Evolutionary conservation across 2,797 vertebrate species (phyloP), one percentile per base, ranked within the genome.

Genomic region (Sebastes goodei): DNA sequence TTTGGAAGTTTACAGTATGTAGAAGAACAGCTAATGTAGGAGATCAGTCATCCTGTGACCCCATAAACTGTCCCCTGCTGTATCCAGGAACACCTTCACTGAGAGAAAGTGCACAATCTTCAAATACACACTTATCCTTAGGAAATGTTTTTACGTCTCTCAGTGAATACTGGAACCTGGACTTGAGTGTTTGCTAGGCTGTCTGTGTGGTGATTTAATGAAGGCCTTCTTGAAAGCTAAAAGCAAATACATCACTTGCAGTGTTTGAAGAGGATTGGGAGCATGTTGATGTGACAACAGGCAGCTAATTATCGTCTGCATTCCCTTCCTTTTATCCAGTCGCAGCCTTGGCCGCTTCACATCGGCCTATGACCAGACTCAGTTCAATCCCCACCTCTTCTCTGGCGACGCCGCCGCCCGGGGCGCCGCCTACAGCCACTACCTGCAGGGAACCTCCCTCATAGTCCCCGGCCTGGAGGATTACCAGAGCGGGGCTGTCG

Each of bases 381-480:
- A 99, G 92, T 96, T 99, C 91, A 98, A 96, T 88, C 95, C 97
- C 82, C 97, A 98, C 88, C 95, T 99, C 84, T 98, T 97, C 89
- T 94, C 97, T 93, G 94, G 96, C 76, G 95, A 94, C 79, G 65
- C 59, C 69, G 92, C 88, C 89, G 95, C 88, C 63, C 93, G 95
- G 85, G 91, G 87, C 0, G n/a, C 95, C 0, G 89, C 95, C 42
- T 96, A 95, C 87, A 96, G 94, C 66, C 95, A 95, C 49, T 98
- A 98, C 91, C 87, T 97, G 71, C 95, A 97, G 53, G 89, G 96
- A 21, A 92, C 97, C 69, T 97, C 96, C 57, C 96, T 99, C 79
- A 98, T 98, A 82, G 97, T 98, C 81, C 97, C 97, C 0, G 96
- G 96, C 62, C 94, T 99, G 3, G 98, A 99, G 3, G 97, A 96